Evolutionary conservation across 2,797 vertebrate genomes (phyloP), one percentile per base, ranked within the genome.

Genomic region (Meda fulgida): DNA sequence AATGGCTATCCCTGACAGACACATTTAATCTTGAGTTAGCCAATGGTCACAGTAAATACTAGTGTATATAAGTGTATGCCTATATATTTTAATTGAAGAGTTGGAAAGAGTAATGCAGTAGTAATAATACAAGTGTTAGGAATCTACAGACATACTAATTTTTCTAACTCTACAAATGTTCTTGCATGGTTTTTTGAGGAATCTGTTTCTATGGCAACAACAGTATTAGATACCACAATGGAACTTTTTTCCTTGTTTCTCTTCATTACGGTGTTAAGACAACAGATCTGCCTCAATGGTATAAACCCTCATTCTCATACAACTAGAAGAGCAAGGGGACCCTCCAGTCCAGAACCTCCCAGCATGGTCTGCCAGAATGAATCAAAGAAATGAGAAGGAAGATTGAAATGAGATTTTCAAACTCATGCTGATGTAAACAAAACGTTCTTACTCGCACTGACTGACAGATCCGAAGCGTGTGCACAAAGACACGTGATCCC

Each of bases 131-230:
- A 13, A 46, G 13, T 46, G 46, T 46, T 46, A 46, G 14, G 46
- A 46, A 16, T 46, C 51, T 19, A 18, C 48, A 51, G 18, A 7
- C 48, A 19, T 46, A 46, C 46, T 1, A 1, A 5, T 14, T 46
- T 48, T 19, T 48, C 16, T 10, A 19, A 19, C 26, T 48, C 7
- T 72, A 16, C n/a, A 60, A 38, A 73, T 60, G 7, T 9, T 9
- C 7, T 46, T 46, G 53, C 36, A 53, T 84, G 73, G 21, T 80
- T 84, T 55, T 83, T 87, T 86, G 80, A 70, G 78, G 87, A 86
- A 63, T 88, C 81, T 31, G 71, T 72, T 73, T 73, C 43, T 51
- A 75, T 51, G 5, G 71, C 46, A 75, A 21, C 46, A 51, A 18
- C n/a, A 18, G 10, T n/a, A 29, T 51, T 51, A 18, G 46, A 75